Conservation (phyloP, 2,888 invertebrate genomes). For the Eupeodes luniger region DNA sequence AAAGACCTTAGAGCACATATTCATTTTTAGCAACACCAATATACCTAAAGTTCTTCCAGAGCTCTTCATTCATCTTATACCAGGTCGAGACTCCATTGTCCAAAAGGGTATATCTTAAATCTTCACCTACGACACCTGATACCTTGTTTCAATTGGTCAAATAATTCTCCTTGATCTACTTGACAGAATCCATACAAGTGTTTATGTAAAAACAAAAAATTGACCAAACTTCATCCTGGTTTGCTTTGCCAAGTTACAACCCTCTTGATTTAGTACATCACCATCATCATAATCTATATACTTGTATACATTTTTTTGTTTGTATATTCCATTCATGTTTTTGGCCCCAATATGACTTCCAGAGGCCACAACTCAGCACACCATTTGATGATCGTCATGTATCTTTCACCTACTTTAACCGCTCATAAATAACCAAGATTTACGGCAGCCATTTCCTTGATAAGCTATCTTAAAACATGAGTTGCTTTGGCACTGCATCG, state of each 20-base stretch:
- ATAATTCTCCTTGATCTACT: background rate
- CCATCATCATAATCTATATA: background rate
- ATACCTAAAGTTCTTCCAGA: too few relatives aligned
- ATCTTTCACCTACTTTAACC: slow-evolving; percentile 58
- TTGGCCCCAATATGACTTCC: slow-evolving; percentile 37
- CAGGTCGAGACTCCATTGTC: slow-evolving; percentile 11
- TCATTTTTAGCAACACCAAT: too few relatives aligned
- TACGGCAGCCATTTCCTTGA: slow-evolving; percentile 70
- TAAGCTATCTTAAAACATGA: slow-evolving; percentile 68
- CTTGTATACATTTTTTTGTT: background rate
- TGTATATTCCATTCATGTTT: slow-evolving; percentile 37
- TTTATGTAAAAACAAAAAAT: background rate
- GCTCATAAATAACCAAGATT: slow-evolving; percentile 71
- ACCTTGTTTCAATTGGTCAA: slow-evolving; percentile 17
- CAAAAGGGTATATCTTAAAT: slow-evolving; percentile 17
- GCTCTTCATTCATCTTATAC: too few relatives aligned
- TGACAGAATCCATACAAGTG: slow-evolving; percentile 38
- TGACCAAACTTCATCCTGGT: background rate
- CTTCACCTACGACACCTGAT: background rate
- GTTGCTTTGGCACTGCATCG: slow-evolving; percentile 55
- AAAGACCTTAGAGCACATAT: too few relatives aligned
- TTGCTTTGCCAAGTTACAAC: slow-evolving; percentile 30
- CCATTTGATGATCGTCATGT: slow-evolving; percentile 69
- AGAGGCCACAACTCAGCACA: slow-evolving; percentile 48
- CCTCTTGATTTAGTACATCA: background rate